Evolutionary conservation across 2,888 invertebrate species (phyloP), one percentile per base, ranked within the genome.

Genomic region (Taenaris catops): DNA sequence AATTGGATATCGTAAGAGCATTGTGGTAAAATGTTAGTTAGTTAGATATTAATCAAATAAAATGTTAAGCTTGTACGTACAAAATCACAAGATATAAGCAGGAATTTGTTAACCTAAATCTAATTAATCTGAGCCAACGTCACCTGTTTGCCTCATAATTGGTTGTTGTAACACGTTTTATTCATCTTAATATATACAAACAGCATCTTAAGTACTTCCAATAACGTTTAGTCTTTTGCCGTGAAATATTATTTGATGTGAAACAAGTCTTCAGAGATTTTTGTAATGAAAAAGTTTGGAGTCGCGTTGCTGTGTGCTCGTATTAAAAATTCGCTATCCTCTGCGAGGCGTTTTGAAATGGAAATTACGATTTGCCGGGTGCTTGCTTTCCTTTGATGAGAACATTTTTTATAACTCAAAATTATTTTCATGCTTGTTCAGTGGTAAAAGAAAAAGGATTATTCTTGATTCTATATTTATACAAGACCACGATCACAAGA

Each of bases 251-350:
- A 25, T 26, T 17, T 26, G 17, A 26, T 26, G 9, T 26, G 17
- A 16, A 25, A 26, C 16, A 26, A 14, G 4, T 14, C 14, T 14
- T 14, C 14, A 1, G 26, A 35, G 21, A 35, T 31, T 35, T 26
- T 35, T 35, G 31, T 40, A 35, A 40, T 35, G 31, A 32, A 27
- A 40, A 35, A 35, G 35, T 35, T 40, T 26, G 19, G 21, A 34
- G 25, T 25, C 12, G 10, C 19, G 32, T 25, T 25, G 34, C 25
- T 25, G 26, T 32, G 17, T 27, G 35, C 25, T 25, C 16, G 26
- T 27, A 32, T 32, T 36, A 35, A 27, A 36, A 40, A 23, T 40
- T 40, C 16, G 26, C 29, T 23, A 35, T 35, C 39, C 23, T 26
- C 28, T 14, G 31, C 12, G 18, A 31, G 35, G 24, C 26, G 24